Conservation (phyloP, 2,113 vertebrate species). For the Etheostoma cragini region DNA sequence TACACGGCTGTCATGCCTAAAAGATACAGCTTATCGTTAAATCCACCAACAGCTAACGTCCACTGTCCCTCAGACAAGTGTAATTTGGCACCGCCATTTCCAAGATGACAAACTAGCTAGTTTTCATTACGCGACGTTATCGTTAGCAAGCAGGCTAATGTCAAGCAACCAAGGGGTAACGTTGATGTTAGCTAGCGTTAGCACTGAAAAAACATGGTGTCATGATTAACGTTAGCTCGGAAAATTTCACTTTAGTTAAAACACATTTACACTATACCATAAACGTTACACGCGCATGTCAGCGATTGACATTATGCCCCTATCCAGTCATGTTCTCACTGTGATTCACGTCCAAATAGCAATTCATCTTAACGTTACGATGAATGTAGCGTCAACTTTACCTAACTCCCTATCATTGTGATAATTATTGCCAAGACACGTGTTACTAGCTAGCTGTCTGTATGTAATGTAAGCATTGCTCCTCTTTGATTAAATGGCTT, state of each 20-base stretch:
- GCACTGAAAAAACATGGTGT: constrained; percentile 59
- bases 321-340: neutral
- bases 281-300: neutral
- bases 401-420: neutral
- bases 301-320: neutral
- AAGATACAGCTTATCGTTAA: neutral
- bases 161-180: constrained; percentile 25
- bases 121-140: neutral
- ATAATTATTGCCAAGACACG: neutral
- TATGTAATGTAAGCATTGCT: too few species aligned
- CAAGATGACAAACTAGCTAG: neutral
- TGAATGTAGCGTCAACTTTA: too few species aligned
- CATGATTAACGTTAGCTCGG: constrained; percentile 31
- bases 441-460: neutral
- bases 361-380: neutral
- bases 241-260: constrained; percentile 20
- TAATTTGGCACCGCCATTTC: neutral
- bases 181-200: constrained; percentile 47
- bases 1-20: constrained; percentile 3
- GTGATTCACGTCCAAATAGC: neutral
- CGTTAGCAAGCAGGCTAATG: constrained; percentile 51
- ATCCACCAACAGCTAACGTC: neutral
- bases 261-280: too few species aligned
- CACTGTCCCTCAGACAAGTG: neutral
- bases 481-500: neutral